Evolutionary conservation across 2,113 vertebrate genomes (phyloP), one percentile per base, ranked within the genome.

Genomic region (Gobius niger): DNA sequence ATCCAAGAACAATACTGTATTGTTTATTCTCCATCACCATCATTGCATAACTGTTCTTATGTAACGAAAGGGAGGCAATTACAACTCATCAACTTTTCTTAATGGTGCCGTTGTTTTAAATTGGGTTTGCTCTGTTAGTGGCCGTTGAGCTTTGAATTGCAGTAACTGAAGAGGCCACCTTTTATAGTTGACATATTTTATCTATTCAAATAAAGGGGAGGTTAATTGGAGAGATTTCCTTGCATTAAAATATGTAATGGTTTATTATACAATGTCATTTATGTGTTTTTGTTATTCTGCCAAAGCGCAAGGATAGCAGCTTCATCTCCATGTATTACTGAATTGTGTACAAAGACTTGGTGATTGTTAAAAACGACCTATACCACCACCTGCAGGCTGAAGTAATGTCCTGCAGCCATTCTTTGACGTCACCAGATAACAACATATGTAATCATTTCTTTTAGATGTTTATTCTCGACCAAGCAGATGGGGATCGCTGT

Each of bases 381-480:
- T 82, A 68, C 83, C 88, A 87, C 88, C 85, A 75, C 72, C 88
- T 86, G 73, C 68, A 88, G 90, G 75, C 64, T 19, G 7, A n/a
- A 59, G n/a, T 42, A 46, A 10, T 5, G 9, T 59, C 34, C 1
- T 6, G 11, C 51, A n/a, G 16, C 18, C 1, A 8, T 42, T 18
- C 24, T 40, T 34, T 13, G 19, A 24, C 10, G 18, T 34, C 19
- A 6, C 9, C 53, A 19, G 12, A 56, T 9, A 24, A 19, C 5
- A 2, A 57, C 9, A n/a, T 13, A 18, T 6, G 7, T 40, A 24
- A 16, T 1, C 0, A 34, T 65, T 46, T 34, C 59, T n/a, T 72
- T 84, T 10, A 99, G 98, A 96, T 99, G 95, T 98, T 98, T 88
- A 90, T 98, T 79, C 70, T 99, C 68, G 95, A 99, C 87, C 92